Conservation (phyloP, 1,140 invertebrate species). For the Coenobita brevimanus region DNA sequence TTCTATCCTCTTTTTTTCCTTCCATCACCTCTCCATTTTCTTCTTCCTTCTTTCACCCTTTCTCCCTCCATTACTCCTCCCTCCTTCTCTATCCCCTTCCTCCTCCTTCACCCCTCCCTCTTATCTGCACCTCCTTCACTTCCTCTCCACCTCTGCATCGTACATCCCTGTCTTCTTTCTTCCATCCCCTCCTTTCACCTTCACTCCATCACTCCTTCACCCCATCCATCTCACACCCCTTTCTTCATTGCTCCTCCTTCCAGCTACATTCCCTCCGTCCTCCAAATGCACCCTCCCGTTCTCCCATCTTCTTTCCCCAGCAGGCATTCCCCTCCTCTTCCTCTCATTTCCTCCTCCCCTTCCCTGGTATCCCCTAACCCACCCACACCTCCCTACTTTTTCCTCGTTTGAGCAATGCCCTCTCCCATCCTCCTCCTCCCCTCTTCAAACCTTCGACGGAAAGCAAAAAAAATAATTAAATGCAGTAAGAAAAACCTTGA, state of each 20-base stretch:
- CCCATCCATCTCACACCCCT: background rate
- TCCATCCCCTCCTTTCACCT: constrained; percentile 14
- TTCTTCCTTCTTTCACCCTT: background rate
- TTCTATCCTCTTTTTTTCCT: background rate
- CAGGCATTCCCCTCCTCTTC: background rate
- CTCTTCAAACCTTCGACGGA: no score
- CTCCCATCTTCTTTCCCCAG: background rate
- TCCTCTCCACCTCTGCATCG: background rate
- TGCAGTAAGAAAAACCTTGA: no score
- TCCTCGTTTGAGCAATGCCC: no score
- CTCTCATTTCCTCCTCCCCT: background rate
- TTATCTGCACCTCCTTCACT: no score
- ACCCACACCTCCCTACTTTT: no score
- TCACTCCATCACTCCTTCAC: constrained; percentile 18
- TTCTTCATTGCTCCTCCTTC: background rate
- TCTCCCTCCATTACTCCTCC: constrained; percentile 12
- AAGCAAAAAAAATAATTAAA: no score
- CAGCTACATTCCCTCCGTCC: background rate
- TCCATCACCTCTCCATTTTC: background rate
- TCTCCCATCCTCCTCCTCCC: no score
- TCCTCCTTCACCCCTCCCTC: background rate
- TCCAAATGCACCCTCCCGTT: background rate
- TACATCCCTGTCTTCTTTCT: constrained; percentile 20
- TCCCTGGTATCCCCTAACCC: no score
- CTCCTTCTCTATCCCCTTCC: background rate